Evolutionary conservation across 2,113 vertebrate species (phyloP).

Genomic region (Panthera tigris): DNA sequence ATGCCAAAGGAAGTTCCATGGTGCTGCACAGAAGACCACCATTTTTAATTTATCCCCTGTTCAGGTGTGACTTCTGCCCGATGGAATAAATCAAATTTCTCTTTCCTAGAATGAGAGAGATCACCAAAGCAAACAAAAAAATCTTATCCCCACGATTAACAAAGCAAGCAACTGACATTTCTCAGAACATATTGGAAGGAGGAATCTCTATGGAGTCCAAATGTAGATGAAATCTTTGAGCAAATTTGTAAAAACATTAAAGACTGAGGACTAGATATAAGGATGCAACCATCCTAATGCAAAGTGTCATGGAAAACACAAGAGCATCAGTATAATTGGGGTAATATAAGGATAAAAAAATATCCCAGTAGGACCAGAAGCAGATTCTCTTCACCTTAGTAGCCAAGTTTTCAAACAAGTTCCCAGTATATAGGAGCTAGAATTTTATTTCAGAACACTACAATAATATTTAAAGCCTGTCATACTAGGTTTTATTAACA

Average conservation of each 20-base stretch:
- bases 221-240: not conserved
- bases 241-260: not conserved
- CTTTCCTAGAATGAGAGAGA: not conserved
- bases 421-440: not conserved
- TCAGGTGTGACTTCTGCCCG: not conserved
- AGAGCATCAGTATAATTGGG: not conserved
- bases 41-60: not conserved
- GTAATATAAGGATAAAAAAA: not conserved
- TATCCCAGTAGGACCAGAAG: not conserved
- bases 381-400: not conserved
- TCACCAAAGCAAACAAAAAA: not conserved
- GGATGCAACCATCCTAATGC: not conserved
- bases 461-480: not conserved
- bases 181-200: not conserved
- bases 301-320: not conserved
- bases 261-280: not conserved
- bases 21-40: not conserved
- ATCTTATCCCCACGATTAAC: not conserved
- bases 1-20: not conserved
- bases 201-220: not conserved
- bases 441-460: not conserved
- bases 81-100: not conserved
- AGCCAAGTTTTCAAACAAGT: not conserved
- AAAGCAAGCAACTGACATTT: not conserved
- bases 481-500: not conserved